These are phyloP conservation scores for Manacus vitellinus DNA, from an alignment of 2,113 vertebrate genomes.

Conservation along the genomic window DNA sequence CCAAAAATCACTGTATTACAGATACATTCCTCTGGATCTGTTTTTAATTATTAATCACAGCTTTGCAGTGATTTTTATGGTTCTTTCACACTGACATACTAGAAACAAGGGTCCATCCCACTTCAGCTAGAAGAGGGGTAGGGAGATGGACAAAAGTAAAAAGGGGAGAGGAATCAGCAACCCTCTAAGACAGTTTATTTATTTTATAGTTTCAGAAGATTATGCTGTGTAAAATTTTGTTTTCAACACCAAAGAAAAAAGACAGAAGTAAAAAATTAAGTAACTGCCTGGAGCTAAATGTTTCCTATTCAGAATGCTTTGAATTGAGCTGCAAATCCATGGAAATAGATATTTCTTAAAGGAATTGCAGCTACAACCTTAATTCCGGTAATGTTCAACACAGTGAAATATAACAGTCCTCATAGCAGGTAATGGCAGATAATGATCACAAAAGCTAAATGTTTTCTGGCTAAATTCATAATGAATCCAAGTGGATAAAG, in stretches of 20 bases:
- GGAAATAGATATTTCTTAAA: not conserved
- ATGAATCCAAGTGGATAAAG: not conserved
- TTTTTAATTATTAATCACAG: conserved; percentile 23
- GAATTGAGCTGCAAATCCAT: not conserved
- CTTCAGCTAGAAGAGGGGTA: not conserved
- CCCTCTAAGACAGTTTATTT: not conserved
- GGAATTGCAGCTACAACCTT: not conserved
- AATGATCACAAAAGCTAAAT: not conserved
- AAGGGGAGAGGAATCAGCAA: not conserved
- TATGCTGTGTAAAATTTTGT: not conserved
- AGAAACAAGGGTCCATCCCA: not conserved
- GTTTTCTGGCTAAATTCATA: not conserved
- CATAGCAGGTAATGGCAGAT: not conserved
- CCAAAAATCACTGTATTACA: conserved; percentile 7
- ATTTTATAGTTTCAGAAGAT: not conserved
- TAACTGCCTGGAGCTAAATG: not conserved
- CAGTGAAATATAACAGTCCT: not conserved
- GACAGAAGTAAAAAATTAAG: conserved; percentile 18
- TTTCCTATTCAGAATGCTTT: not conserved
- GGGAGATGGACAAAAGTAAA: not conserved
- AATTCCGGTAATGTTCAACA: not conserved
- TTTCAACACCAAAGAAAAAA: not conserved
- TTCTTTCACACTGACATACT: not conserved
- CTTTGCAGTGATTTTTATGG: not conserved
- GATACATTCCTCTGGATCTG: not conserved